Conservation (phyloP, 2,797 vertebrate species). For the Lepilemur ruficaudatus region DNA sequence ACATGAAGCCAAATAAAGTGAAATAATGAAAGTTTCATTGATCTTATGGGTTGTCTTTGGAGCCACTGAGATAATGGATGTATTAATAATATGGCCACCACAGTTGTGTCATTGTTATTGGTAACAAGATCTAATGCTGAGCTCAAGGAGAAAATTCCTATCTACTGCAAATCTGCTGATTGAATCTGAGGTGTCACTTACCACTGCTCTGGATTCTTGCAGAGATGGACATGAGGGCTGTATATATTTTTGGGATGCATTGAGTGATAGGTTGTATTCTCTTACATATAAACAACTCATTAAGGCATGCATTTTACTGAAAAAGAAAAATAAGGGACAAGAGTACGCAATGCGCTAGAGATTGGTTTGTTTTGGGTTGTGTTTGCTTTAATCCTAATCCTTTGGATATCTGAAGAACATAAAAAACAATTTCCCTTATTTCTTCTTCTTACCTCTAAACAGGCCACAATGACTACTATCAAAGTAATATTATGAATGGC, state of each 20-base stretch:
- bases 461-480: not conserved
- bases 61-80: not conserved
- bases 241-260: not conserved
- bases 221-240: not conserved
- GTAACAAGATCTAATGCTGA: not conserved
- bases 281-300: not conserved
- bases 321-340: not conserved
- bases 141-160: not conserved
- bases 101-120: not conserved
- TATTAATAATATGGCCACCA: not conserved
- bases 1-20: not conserved
- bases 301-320: not conserved
- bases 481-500: not conserved
- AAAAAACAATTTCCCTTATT: not conserved
- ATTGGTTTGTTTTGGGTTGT: not conserved
- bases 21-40: not conserved
- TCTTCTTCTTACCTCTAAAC: not conserved
- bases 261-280: not conserved
- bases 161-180: not conserved
- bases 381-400: not conserved
- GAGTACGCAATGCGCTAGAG: not conserved
- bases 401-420: not conserved
- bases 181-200: not conserved
- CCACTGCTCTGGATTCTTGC: not conserved
- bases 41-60: not conserved